phyloP scores from a whole-genome alignment of 2,888 invertebrate genomes.

The Drosophila atripex region DNA sequence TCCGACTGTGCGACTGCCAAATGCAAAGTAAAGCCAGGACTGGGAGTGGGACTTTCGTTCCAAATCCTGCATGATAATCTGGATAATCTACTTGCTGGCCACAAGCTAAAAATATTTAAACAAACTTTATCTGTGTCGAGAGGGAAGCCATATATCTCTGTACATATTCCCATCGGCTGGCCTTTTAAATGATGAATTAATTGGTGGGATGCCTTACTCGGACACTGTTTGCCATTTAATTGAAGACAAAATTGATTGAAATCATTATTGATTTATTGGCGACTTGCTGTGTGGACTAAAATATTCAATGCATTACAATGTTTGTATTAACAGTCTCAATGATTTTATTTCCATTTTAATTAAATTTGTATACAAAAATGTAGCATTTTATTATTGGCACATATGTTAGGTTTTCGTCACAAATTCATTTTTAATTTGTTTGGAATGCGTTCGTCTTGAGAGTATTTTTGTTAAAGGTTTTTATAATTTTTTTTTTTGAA shows the following conservation, averaged over 20 bases:
- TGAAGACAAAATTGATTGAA: slow-evolving; percentile 22
- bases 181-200: slow-evolving; percentile 18
- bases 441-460: no score
- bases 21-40: slow-evolving; percentile 14
- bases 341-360: no score
- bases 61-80: slow-evolving; percentile 18
- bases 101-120: slow-evolving; percentile 37
- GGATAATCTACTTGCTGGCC: slow-evolving; percentile 40
- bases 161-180: neutral
- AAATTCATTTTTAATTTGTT: no score
- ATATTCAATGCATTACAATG: no score
- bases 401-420: no score
- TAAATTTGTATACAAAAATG: no score
- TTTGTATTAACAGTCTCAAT: no score
- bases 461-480: no score
- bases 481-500: no score
- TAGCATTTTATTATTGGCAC: no score
- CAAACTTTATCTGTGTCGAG: slow-evolving; percentile 22
- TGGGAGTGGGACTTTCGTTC: neutral
- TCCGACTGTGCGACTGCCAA: slow-evolving; percentile 30
- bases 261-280: slow-evolving; percentile 19
- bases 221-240: slow-evolving; percentile 13
- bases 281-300: neutral
- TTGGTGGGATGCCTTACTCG: slow-evolving; percentile 19
- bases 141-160: neutral